Conservation (phyloP, 64 coral and sea anemone species). For the Pachyseris speciosa region DNA sequence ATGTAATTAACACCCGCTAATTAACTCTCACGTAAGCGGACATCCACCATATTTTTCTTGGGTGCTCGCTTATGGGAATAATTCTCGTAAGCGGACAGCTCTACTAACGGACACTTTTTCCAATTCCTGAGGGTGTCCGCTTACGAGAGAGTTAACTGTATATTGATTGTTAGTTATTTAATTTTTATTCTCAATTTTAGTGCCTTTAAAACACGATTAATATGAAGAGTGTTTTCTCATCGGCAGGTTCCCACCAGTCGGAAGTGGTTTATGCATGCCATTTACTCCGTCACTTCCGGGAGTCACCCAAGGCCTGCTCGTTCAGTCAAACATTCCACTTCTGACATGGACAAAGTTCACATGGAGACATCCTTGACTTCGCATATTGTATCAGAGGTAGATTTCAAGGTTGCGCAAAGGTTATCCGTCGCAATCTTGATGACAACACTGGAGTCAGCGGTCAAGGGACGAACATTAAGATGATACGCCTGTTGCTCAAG, state of each 20-base stretch:
- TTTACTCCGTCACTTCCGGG: slow-evolving; percentile 85
- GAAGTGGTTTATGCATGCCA: slow-evolving; percentile 97
- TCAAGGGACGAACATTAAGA: slow-evolving; percentile 87
- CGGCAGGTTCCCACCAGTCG: slow-evolving; percentile 77
- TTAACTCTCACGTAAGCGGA: too few relatives aligned
- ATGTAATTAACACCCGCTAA: too few relatives aligned
- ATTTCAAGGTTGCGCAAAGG: not conserved
- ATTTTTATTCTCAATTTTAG: too few relatives aligned
- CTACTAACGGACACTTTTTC: too few relatives aligned
- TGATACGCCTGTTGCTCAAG: slow-evolving; percentile 77
- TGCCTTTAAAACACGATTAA: too few relatives aligned
- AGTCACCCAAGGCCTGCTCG: not conserved
- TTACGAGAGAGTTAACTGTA: too few relatives aligned
- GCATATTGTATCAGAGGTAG: not conserved
- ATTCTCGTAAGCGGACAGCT: too few relatives aligned
- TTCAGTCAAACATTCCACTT: slow-evolving; percentile 1
- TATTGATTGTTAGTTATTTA: too few relatives aligned
- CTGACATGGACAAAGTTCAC: not conserved
- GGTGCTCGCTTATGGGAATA: too few relatives aligned
- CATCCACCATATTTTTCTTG: too few relatives aligned
- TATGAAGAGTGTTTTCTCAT: not conserved
- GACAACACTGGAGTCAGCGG: slow-evolving; percentile 50
- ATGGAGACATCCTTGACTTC: not conserved
- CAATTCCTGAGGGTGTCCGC: too few relatives aligned
- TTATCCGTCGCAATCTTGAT: slow-evolving; percentile 52